Evolutionary conservation across 2,797 vertebrate species (phyloP).

Genomic region (Ptychobarbus kaznakovi): DNA sequence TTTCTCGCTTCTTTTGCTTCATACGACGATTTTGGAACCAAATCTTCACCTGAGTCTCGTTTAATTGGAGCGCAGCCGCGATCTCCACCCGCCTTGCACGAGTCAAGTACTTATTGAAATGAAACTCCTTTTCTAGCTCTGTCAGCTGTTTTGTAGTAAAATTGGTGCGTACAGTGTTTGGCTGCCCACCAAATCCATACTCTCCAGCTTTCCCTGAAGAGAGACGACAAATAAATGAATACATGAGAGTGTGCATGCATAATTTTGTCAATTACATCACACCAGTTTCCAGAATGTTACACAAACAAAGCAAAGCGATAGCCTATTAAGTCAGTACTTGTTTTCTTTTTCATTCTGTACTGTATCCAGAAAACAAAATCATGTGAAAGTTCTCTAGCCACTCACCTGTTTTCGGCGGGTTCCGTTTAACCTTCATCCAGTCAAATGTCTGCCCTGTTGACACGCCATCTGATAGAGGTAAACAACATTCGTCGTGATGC

Average conservation of each 20-base stretch:
- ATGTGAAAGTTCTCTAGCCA: slow-evolving; percentile 46
- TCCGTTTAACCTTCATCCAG: slow-evolving; percentile 99
- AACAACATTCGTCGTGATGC: slow-evolving; percentile 88
- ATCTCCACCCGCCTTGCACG: slow-evolving; percentile 94
- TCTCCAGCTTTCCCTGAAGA: slow-evolving; percentile 90
- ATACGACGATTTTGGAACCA: slow-evolving; percentile 99
- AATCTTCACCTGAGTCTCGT: slow-evolving; percentile 99
- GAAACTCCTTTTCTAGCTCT: slow-evolving; percentile 97
- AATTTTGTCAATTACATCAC: neutral
- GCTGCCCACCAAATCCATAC: slow-evolving; percentile 91
- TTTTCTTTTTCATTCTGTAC: neutral
- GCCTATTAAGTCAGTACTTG: neutral
- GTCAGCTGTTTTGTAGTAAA: slow-evolving; percentile 98
- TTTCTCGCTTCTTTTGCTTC: slow-evolving; percentile 99
- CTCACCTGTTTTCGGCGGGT: slow-evolving; percentile 97
- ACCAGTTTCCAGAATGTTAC: neutral
- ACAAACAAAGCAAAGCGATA: no score
- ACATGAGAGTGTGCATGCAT: neutral
- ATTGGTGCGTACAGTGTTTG: slow-evolving; percentile 94
- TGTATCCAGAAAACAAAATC: neutral
- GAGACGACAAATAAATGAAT: neutral
- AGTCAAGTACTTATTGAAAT: slow-evolving; percentile 99
- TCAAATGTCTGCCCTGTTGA: slow-evolving; percentile 94
- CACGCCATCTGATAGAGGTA: slow-evolving; percentile 86
- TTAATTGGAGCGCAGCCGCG: slow-evolving; percentile 92